Percentiles rank a stretch among this genome's conserved stretches.
These are phyloP conservation scores for Cylindroiulus punctatus DNA, from an alignment of 2,888 invertebrate genomes.

Conservation along the genomic window DNA sequence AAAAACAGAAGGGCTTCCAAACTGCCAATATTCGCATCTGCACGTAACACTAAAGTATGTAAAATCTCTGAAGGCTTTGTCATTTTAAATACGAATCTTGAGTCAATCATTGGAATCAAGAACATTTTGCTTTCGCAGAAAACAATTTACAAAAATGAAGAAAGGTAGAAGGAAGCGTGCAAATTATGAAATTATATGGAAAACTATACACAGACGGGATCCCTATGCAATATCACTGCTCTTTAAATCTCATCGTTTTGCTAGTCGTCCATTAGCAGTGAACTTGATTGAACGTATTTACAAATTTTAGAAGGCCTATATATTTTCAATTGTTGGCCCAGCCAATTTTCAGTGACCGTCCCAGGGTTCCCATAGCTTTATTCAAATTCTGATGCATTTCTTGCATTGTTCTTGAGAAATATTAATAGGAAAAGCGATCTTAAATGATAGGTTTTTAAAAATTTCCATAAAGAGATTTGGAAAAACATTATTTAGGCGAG, in stretches of 20 bases:
- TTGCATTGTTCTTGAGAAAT: too few species aligned
- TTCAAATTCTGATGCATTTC: too few species aligned
- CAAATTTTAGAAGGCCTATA: too few species aligned
- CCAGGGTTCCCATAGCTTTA: too few species aligned
- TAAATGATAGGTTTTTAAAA: too few species aligned
- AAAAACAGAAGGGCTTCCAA: not conserved
- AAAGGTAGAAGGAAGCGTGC: not conserved
- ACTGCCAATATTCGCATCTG: not conserved
- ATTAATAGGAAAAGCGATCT: too few species aligned
- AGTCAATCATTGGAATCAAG: not conserved
- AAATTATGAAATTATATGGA: conserved; percentile 14
- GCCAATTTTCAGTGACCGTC: too few species aligned
- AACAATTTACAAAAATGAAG: conserved; percentile 20
- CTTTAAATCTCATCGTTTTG: not conserved
- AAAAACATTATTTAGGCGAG: too few species aligned
- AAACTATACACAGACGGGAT: not conserved
- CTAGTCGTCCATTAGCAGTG: too few species aligned
- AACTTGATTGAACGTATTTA: too few species aligned
- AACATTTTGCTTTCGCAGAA: not conserved
- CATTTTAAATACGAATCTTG: not conserved
- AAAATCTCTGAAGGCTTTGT: not conserved
- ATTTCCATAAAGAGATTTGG: too few species aligned
- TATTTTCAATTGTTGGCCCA: too few species aligned
- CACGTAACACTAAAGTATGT: not conserved
- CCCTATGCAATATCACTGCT: not conserved